Evolutionary conservation across 2,113 vertebrate genomes (phyloP), one percentile per base, ranked within the genome.

Genomic region (Polypterus senegalus): DNA sequence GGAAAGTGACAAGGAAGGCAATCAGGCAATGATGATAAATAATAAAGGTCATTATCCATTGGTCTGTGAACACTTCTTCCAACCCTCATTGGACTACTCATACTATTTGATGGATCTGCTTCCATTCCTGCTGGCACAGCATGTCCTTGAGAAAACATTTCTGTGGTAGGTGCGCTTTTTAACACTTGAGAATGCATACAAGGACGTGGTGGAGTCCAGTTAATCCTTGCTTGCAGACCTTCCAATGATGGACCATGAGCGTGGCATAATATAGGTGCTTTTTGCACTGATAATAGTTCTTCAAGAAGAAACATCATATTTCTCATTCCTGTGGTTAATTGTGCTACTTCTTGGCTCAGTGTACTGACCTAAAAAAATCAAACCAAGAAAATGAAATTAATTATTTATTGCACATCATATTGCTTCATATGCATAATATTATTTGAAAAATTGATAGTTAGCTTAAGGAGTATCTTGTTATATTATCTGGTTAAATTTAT

Each of bases 261-360:
- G 53, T 81, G 74, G 67, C 82, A 88, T 59, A 79, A 66, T 9
- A 52, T 75, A 1, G 82, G 47, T 0, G 78, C 61, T 57, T 74
- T 85, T 70, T 74, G 86, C 8, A 77, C 62, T 0, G 72, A 67
- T 5, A 88, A 68, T 5, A 84, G 45, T 2, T 73, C 84, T 73
- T 90, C 81, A 60, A 90, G 75, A 67, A 90, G 81, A 6, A 75
- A 75, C 70, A 85, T 78, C 65, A 88, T 66, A 5, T 70, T 88
- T 72, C 73, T 87, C 78, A 89, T 79, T 61, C 87, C 86, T 65
- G 82, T 86, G n/a, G 82, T 80, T 66, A 90, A 58, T n/a, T 85
- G 84, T n/a, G 81, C 86, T 44, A 90, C 86, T 69, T 88, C 85
- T 72, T 85, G 83, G 46, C 74, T 81, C 77, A 90, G 62, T 3